Percentiles rank a stretch among this genome's conserved stretches.
Evolutionary conservation across 1,140 invertebrate species (phyloP).

Genomic region (Geopemphigus sp.): DNA sequence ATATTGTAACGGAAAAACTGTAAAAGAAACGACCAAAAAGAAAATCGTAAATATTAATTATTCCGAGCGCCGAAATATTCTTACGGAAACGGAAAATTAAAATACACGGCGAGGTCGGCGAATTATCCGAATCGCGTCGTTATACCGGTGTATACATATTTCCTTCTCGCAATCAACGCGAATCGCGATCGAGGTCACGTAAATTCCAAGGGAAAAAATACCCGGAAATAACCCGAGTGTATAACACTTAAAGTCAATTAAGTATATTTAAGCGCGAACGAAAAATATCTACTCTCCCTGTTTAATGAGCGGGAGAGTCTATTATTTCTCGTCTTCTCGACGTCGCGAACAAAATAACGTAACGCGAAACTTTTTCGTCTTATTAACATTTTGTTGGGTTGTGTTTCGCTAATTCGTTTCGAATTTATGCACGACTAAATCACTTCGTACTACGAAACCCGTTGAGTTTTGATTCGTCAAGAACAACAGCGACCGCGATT

Average conservation of each 20-base stretch:
- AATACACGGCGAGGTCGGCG: too few relatives aligned
- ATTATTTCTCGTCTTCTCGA: background rate
- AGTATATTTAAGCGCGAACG: background rate
- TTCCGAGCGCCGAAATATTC: too few relatives aligned
- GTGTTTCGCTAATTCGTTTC: background rate
- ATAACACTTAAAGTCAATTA: background rate
- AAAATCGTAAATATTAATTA: too few relatives aligned
- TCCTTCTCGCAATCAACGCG: too few relatives aligned
- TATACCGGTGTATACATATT: too few relatives aligned
- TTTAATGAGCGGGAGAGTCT: background rate
- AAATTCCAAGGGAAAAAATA: too few relatives aligned
- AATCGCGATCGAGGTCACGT: too few relatives aligned
- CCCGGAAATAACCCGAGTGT: background rate
- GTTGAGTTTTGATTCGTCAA: background rate
- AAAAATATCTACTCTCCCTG: background rate
- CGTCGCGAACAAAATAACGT: background rate
- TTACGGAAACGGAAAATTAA: too few relatives aligned
- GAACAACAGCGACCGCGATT: background rate
- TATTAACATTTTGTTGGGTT: conserved; percentile 14
- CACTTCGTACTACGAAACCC: background rate
- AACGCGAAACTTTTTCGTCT: background rate
- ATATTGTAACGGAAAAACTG: too few relatives aligned
- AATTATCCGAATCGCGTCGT: too few relatives aligned
- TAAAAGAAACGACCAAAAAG: too few relatives aligned
- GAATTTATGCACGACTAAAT: background rate